Evolutionary conservation across 2,113 vertebrate genomes (phyloP).

Genomic region (Xiphophorus maculatus): DNA sequence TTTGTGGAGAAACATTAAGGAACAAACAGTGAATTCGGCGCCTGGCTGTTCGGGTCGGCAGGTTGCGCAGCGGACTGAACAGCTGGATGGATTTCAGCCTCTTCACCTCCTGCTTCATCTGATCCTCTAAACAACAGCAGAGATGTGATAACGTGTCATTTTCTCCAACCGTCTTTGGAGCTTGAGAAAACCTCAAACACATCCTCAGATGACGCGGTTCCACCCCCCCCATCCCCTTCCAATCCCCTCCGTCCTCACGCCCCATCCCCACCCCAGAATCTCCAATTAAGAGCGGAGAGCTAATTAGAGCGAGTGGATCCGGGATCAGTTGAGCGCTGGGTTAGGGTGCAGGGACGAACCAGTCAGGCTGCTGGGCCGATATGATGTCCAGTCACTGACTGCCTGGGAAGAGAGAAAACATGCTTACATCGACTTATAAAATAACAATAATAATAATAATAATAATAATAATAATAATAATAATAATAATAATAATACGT

Average conservation of each 20-base stretch:
- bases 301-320: conserved; percentile 76
- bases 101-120: background rate
- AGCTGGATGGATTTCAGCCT: background rate
- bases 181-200: conserved; percentile 53
- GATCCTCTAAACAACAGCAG: conserved; percentile 37
- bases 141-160: conserved; percentile 41
- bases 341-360: background rate
- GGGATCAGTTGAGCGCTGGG: conserved; percentile 43
- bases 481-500: background rate
- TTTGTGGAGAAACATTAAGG: background rate
- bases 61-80: background rate
- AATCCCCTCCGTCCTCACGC: conserved; percentile 14
- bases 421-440: background rate
- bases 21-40: background rate
- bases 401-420: background rate
- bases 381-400: conserved; percentile 22
- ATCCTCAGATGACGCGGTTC: conserved; percentile 63
- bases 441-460: background rate
- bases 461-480: too few species aligned
- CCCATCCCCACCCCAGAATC: conserved; percentile 16
- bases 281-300: conserved; percentile 78
- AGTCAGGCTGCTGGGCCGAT: conserved; percentile 10
- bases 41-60: background rate
- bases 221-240: conserved; percentile 16
- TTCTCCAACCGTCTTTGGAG: conserved; percentile 34